Evolutionary conservation across 1,140 invertebrate species (phyloP), one percentile per base, ranked within the genome.

Genomic region (Aphaenogaster rudis): DNA sequence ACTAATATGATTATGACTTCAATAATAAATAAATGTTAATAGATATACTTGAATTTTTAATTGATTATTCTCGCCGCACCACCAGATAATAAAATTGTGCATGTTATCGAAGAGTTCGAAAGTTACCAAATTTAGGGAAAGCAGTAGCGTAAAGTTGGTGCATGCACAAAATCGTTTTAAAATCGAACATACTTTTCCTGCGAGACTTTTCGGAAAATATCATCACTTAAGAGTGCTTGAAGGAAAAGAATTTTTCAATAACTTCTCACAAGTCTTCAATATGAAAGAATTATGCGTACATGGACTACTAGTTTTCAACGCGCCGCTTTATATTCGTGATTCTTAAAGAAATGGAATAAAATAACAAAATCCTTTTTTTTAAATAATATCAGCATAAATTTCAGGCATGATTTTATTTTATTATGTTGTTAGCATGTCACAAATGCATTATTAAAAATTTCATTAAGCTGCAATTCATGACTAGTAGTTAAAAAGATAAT

Each of bases 121-220:
- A 81, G 79, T 71, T 76, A 33, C 0, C 15, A 76, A 84, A 61
- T 17, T 84, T 74, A 82, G 11, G 21, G 7, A 74, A 57, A 74
- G 52, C 7, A 52, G 9, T 57, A 61, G 17, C 67, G 17, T 61
- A 48, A 72, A 82, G 11, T 82, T 82, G 17, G 13, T 33, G 6
- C 15, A 1, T 21, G 50, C 39, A 45, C 1, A 52, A 74, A 84
- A 33, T 61, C 7, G 3, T 84, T 74, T 48, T 76, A 74, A 84
- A 74, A 74, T 74, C 42, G 28, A 74, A 84, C 28, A 11, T 76
- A 39, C 54, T 64, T 74, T 48, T 82, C 28, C 39, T 48, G 50
- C 33, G 45, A 13, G 33, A 76, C 28, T 84, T 74, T 81, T 84
- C 13, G 28, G 13, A 13, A 74, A 84, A 69, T 84, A 61, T 74